phyloP scores from a whole-genome alignment of 2,888 invertebrate species.

The Podotricha telesiphe region DNA sequence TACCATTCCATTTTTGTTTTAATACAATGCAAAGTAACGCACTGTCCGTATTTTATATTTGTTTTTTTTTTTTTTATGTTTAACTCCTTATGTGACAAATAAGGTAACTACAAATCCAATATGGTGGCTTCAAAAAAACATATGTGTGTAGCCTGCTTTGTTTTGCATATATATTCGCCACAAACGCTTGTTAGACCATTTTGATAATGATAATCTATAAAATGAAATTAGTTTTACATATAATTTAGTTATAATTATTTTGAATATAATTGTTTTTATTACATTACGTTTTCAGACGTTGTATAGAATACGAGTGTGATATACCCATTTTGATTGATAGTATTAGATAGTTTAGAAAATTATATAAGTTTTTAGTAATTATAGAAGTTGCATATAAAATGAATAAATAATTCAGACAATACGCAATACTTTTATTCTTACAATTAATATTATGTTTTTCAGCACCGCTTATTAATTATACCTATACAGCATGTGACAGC shows the following conservation, averaged over 20 bases:
- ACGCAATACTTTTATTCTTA: slow-evolving; percentile 8
- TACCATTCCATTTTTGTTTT: slow-evolving; percentile 13
- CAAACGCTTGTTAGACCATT: background rate
- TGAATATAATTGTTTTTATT: slow-evolving; percentile 11
- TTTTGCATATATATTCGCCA: background rate
- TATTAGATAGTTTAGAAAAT: slow-evolving; percentile 28
- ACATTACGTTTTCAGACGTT: background rate
- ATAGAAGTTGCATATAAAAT: slow-evolving; percentile 7
- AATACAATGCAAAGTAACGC: background rate
- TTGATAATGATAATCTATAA: background rate
- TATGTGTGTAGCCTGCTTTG: background rate
- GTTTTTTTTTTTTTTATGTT: background rate
- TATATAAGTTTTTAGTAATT: slow-evolving; percentile 4
- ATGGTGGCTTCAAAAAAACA: background rate
- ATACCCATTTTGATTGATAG: slow-evolving; percentile 32
- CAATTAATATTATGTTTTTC: slow-evolving; percentile 19
- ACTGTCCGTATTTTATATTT: background rate
- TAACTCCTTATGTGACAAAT: background rate
- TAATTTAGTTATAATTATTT: slow-evolving; percentile 17
- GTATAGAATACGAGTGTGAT: slow-evolving; percentile 37
- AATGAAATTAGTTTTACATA: background rate
- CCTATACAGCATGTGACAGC: slow-evolving; percentile 32
- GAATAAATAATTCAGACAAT: slow-evolving; percentile 34
- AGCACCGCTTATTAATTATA: slow-evolving; percentile 20
- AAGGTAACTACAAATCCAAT: background rate